Evolutionary conservation across 30 jellyfish, hydroid and myxozoan species (phyloP).

Genomic region (Aurelia aurita complex sp. Pacific): DNA sequence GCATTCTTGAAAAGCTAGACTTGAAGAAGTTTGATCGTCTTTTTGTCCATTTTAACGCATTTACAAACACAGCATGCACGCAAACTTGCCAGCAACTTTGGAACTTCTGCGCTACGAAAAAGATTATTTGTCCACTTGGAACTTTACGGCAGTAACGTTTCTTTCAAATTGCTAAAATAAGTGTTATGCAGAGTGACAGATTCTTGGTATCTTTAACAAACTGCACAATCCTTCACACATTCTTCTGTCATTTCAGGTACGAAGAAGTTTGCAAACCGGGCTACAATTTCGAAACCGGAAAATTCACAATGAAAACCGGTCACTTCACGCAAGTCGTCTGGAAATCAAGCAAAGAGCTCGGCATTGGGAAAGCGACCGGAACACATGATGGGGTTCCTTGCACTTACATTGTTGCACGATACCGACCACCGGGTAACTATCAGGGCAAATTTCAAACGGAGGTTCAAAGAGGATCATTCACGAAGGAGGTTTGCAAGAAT

Average conservation of each 20-base stretch:
- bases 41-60: too few relatives aligned
- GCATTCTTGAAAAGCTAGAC: too few relatives aligned
- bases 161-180: too few relatives aligned
- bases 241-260: constrained; percentile 60
- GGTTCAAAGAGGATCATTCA: constrained; percentile 73
- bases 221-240: too few relatives aligned
- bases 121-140: too few relatives aligned
- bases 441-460: constrained; percentile 67
- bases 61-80: too few relatives aligned
- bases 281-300: constrained; percentile 61
- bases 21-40: too few relatives aligned
- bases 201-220: too few relatives aligned
- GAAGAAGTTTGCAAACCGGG: constrained; percentile 91
- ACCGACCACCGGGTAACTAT: constrained; percentile 81
- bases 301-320: constrained; percentile 64
- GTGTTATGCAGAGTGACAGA: too few relatives aligned
- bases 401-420: constrained; percentile 85
- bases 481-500: constrained; percentile 43
- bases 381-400: constrained; percentile 69
- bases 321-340: constrained; percentile 90
- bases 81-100: too few relatives aligned
- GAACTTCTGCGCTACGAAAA: too few relatives aligned
- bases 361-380: constrained; percentile 73
- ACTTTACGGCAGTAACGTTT: too few relatives aligned
- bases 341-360: constrained; percentile 67